Percentiles rank a stretch among this genome's conserved stretches.
Conservation (phyloP, 2,113 vertebrate species). For the Capreolus pygargus region DNA sequence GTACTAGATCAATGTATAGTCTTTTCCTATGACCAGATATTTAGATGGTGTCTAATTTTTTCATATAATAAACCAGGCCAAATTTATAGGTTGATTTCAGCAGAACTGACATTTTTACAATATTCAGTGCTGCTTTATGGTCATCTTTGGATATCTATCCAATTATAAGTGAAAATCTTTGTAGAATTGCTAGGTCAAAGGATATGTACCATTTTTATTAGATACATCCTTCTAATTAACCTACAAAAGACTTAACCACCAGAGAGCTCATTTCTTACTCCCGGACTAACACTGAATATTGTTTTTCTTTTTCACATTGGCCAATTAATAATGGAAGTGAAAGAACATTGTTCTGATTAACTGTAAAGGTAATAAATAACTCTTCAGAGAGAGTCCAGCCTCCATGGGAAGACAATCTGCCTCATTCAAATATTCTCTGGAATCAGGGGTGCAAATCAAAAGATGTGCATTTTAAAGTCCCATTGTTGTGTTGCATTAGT, state of each 20-base stretch:
- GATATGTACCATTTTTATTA: neutral
- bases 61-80: neutral
- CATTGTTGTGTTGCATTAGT: neutral
- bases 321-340: neutral
- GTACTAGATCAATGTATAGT: neutral
- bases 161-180: slow-evolving; percentile 11
- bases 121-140: neutral
- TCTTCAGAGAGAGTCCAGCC: neutral
- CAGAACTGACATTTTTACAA: neutral
- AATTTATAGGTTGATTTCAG: neutral
- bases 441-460: neutral
- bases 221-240: neutral
- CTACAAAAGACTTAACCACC: neutral
- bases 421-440: neutral
- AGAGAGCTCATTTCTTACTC: neutral
- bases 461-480: neutral
- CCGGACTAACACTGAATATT: neutral
- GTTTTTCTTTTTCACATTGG: neutral
- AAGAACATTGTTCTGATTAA: neutral
- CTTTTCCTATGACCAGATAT: neutral
- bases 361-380: neutral
- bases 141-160: neutral
- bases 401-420: neutral
- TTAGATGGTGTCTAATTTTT: neutral
- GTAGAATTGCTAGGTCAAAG: neutral